Percentiles rank a stretch among this genome's conserved stretches.
phyloP scores from a whole-genome alignment of 2,888 invertebrate species.

The Choreutis nemorana region DNA sequence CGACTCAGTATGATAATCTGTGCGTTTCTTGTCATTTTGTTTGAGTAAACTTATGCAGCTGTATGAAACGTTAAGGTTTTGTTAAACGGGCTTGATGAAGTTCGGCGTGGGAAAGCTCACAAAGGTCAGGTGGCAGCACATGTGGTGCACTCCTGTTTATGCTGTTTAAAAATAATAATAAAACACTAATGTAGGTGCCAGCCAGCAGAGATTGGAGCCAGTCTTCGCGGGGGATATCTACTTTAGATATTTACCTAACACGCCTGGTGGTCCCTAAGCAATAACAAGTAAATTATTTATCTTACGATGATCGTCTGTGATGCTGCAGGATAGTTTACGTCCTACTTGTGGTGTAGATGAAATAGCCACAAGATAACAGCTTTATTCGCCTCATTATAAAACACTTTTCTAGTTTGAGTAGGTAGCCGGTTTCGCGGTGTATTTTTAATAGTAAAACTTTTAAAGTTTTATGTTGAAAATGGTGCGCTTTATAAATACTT shows the following conservation, averaged over 20 bases:
- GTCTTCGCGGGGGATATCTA: constrained; percentile 50
- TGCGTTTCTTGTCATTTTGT: constrained; percentile 24
- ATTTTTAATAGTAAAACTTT: constrained; percentile 9
- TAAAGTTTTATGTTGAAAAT: constrained; percentile 9
- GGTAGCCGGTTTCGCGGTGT: constrained; percentile 8
- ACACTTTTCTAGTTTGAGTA: too few species aligned
- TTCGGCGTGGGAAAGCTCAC: constrained; percentile 57
- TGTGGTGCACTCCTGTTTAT: constrained; percentile 55
- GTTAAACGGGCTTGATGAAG: constrained; percentile 34
- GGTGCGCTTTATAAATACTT: too few species aligned
- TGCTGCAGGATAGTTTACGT: neutral
- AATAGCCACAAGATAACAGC: neutral
- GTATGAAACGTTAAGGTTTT: constrained; percentile 37
- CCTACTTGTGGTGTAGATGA: neutral
- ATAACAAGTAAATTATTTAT: constrained; percentile 37
- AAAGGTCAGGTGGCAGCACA: constrained; percentile 61
- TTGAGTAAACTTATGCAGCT: constrained; percentile 22
- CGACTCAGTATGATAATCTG: constrained; percentile 17
- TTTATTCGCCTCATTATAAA: too few species aligned
- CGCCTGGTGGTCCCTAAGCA: constrained; percentile 55
- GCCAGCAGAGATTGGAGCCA: constrained; percentile 24
- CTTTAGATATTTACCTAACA: constrained; percentile 20
- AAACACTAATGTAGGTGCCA: constrained; percentile 43
- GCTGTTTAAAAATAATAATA: constrained; percentile 58
- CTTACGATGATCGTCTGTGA: neutral